Evolutionary conservation across 2,113 vertebrate genomes (phyloP), one percentile per base, ranked within the genome.

Genomic region (Lota lota): DNA sequence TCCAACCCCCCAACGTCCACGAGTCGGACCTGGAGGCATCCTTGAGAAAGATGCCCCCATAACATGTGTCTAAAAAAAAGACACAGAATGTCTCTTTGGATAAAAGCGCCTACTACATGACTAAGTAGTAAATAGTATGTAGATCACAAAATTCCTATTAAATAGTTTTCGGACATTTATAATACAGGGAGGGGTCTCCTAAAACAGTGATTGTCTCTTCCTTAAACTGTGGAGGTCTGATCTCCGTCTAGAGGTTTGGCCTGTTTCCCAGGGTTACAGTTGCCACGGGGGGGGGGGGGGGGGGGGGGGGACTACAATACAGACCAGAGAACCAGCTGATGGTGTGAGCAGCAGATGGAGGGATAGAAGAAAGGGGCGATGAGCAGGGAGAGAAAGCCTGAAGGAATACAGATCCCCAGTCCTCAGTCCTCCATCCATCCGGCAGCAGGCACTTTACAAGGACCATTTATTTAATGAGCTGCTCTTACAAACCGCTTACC

Each of bases 391-490:
- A 63, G 60, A 53, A 66, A 24, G 56, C n/a, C 24, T 65, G 16
- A 63, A 40, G 66, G 56, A 66, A 81, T 84, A 84, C 80, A 85
- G 86, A 82, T 65, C 51, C 47, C 64, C 66, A 16, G 66, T 1
- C 56, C 54, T 71, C 79, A 61, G 75, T 73, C 54, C 78, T 83
- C 83, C 69, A 75, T 85, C 78, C 12, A 8, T 75, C 76, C 67
- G 70, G 83, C 83, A 79, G 69, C 57, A 63, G 82, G 88, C 83
- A 86, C 83, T 85, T 88, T 78, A 77, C 68, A 1, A 81, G 75
- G 72, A 69, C 83, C 88, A 83, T 91, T 90, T 87, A 72, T 81
- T 84, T 85, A 88, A 87, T 83, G 22, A 83, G 82, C 85, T 85
- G 81, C 78, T 74, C 40, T 84, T 75, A 87, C 78, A 83, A 76